Base-by-base conservation (phyloP, 2,888 invertebrate species). In the Lasioglossum malachurum region DNA sequence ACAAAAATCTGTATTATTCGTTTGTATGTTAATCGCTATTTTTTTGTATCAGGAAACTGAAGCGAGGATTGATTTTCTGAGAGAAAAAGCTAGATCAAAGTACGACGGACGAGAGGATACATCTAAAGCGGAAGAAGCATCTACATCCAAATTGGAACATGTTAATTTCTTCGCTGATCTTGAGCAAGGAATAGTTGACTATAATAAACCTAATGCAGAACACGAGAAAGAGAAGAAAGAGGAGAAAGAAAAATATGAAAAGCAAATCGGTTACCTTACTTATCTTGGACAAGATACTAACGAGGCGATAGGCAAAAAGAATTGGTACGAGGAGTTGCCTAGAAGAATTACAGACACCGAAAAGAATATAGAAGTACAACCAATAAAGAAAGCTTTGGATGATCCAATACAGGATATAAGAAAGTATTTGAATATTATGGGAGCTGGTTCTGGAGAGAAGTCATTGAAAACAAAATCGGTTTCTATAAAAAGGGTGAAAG, bases 171-270 rank as follows among this genome's bases (percentile, higher is more conserved):
- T 99, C 96, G 96, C 97, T 90, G 98, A 99, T 87, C 95, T 98
- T 80, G 99, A 98, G 95, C 97, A 97, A 93, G 97, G 98, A 2
- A 96, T 96, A 60, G 96, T 96, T 73, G 96, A 96, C 90, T 95
- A 96, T 38, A 96, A 96, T 90, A 96, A 96, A 88, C 96, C 97
- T 1, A 99, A 99, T 94, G 97, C 96, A 92, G 99, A 99, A 78
- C 97, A 98, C 95, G 98, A 98, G 92, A 97, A 97, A 87, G 99
- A 99, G 94, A 97, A 97, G 89, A 98, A 98, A 95, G 97, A 98
- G 80, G 99, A 99, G 94, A 97, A 97, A 94, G 99, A 99, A 95
- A 98, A 99, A 92, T 99, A 99, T 96, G 99, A 99, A 95, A 99
- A 99, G 94, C 98, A 98, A 96, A 98, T 99, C 93, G 99, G 99